phyloP scores from a whole-genome alignment of 2,113 vertebrate species.

The Cheirogaleus medius region DNA sequence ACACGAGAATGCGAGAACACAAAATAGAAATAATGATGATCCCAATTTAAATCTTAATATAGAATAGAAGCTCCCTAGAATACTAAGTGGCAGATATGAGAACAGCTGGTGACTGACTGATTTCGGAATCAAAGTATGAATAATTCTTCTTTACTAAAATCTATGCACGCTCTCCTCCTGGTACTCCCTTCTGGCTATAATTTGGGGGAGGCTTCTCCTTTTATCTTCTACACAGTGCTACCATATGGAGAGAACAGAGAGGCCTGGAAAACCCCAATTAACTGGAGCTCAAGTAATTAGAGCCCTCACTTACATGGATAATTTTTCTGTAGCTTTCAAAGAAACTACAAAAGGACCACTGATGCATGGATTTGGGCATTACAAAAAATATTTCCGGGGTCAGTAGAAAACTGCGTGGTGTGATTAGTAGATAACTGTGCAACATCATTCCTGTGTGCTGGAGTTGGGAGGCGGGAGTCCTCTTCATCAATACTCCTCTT shows the following conservation, averaged over 20 bases:
- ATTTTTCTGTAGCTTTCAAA: background rate
- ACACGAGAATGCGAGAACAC: background rate
- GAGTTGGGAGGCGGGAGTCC: background rate
- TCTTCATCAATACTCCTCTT: background rate
- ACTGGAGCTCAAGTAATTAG: background rate
- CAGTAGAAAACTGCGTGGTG: background rate
- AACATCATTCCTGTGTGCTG: background rate
- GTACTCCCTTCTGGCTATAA: background rate
- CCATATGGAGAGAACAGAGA: background rate
- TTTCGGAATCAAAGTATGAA: background rate
- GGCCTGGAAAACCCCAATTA: background rate
- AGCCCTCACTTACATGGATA: background rate
- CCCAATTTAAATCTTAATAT: background rate
- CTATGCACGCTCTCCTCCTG: background rate
- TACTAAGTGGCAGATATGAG: background rate
- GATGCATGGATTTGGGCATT: background rate
- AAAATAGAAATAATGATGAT: background rate
- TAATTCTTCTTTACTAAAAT: constrained; percentile 22
- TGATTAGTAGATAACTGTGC: background rate
- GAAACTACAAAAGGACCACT: background rate
- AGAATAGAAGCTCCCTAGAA: background rate
- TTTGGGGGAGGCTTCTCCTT: background rate
- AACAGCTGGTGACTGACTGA: background rate
- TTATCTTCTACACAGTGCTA: background rate
- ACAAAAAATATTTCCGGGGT: background rate